Base-by-base conservation (phyloP, 2,888 invertebrate genomes). In the Acrocera orbiculus region DNA sequence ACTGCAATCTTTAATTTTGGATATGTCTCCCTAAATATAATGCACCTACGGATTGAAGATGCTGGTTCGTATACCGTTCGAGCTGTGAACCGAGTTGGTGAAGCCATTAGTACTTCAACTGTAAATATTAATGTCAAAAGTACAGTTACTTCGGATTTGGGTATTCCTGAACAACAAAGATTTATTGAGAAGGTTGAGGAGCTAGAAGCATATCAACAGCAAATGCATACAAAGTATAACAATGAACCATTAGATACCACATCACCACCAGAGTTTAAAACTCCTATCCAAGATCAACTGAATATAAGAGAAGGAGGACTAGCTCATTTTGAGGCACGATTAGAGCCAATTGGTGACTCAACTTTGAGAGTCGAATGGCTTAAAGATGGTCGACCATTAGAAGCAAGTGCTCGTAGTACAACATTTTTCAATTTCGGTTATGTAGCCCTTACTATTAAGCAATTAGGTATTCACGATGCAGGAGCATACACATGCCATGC, bases 31-130 rank as follows among this genome's bases (percentile, higher is more conserved):
- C 79, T 95, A 55, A 93, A 93, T 67, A 92, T 96, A 64, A 72
- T 90, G 78, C 92, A 93, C 77, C 81, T 93, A 72, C 82, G 92
- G 69, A 77, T 81, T 70, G 95, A 96, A 76, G 96, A 98, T 76
- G 79, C 85, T 55, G 93, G 93, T 64, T 79, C 81, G 62, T 90
- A 90, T 52, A 86, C 85, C 49, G 83, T 83, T 57, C 76, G 86
- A 53, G 90, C 89, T 64, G 77, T 83, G 46, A 90, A 90, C 59
- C 77, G 80, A 54, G 68, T 80, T 54, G 90, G 90, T 47, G 89
- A 90, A 66, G 87, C 89, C 47, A 72, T 85, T 50, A 83, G 85
- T 61, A 75, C 77, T 48, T 78, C 85, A 42, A 69, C 72, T 37
- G 71, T 87, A 42, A 70, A 67, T 57, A 78, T 86, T 46, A 71